Percentiles rank a stretch among this genome's conserved stretches.
Evolutionary conservation across 2,888 invertebrate genomes (phyloP).

Genomic region (Hipparchia sbordonii): DNA sequence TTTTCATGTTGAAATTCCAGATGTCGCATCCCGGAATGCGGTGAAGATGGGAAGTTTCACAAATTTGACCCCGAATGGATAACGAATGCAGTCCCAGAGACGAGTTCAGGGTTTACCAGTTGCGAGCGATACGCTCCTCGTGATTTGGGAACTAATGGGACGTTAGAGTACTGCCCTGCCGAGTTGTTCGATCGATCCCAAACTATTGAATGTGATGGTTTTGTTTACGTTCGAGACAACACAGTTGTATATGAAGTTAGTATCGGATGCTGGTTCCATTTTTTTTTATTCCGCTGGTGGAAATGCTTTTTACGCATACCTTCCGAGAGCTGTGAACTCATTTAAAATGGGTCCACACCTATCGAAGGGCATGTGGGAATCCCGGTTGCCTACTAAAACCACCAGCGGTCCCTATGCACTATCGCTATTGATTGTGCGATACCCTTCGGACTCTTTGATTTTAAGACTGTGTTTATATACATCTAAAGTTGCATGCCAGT

Average conservation of each 20-base stretch:
- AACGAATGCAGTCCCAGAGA: conserved; percentile 56
- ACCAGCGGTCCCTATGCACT: too few relatives aligned
- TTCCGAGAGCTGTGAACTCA: too few relatives aligned
- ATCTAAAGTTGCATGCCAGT: too few relatives aligned
- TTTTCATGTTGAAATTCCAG: conserved; percentile 45
- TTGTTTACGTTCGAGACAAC: conserved; percentile 44
- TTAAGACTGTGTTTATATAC: too few relatives aligned
- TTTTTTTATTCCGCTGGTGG: too few relatives aligned
- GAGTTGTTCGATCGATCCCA: conserved; percentile 48
- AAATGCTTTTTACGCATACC: too few relatives aligned
- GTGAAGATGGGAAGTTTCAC: conserved; percentile 42
- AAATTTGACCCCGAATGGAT: conserved; percentile 57
- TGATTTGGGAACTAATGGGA: conserved; percentile 40
- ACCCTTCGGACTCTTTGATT: too few relatives aligned
- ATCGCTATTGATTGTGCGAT: too few relatives aligned
- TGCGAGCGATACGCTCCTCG: conserved; percentile 57
- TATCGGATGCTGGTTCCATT: conserved; percentile 11
- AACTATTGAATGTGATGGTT: conserved; percentile 42
- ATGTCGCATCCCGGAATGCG: conserved; percentile 72
- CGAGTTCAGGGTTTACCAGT: conserved; percentile 56
- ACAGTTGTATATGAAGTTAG: conserved; percentile 49
- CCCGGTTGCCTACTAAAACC: too few relatives aligned
- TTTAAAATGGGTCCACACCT: too few relatives aligned
- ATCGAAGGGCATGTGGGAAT: too few relatives aligned
- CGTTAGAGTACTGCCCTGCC: conserved; percentile 53